Evolutionary conservation across 2,797 vertebrate genomes (phyloP).

Genomic region (Spinus olivaceus): DNA sequence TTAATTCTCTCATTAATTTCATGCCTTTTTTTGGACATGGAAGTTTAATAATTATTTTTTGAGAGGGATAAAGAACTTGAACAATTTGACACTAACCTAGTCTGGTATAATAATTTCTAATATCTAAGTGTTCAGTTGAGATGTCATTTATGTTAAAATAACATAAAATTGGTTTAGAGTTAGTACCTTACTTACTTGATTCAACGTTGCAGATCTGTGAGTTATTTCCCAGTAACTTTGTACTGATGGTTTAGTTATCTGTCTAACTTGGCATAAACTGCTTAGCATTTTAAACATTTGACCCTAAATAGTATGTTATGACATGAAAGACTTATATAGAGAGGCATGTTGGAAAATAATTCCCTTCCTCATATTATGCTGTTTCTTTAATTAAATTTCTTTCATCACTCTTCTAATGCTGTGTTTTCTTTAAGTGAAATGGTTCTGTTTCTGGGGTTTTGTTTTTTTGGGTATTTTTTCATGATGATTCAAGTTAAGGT

Average conservation of each 20-base stretch:
- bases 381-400: not conserved
- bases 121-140: not conserved
- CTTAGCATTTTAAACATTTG: not conserved
- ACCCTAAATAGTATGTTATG: not conserved
- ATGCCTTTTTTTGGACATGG: not conserved
- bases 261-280: not conserved
- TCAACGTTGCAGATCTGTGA: not conserved
- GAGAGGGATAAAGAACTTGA: not conserved
- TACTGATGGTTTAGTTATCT: fast-evolving
- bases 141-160: not conserved
- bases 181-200: not conserved
- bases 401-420: not conserved
- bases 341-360: not conserved
- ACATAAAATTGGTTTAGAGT: not conserved
- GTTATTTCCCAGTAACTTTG: not conserved
- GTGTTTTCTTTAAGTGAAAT: not conserved
- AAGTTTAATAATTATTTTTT: not conserved
- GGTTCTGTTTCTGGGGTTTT: fast-evolving
- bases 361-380: fast-evolving
- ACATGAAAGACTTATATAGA: not conserved
- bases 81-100: not conserved
- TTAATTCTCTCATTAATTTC: not conserved
- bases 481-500: not conserved
- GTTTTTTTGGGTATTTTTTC: not conserved
- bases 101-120: not conserved